Conservation (phyloP, 2,113 vertebrate species). For the Seriola rivoliana region DNA sequence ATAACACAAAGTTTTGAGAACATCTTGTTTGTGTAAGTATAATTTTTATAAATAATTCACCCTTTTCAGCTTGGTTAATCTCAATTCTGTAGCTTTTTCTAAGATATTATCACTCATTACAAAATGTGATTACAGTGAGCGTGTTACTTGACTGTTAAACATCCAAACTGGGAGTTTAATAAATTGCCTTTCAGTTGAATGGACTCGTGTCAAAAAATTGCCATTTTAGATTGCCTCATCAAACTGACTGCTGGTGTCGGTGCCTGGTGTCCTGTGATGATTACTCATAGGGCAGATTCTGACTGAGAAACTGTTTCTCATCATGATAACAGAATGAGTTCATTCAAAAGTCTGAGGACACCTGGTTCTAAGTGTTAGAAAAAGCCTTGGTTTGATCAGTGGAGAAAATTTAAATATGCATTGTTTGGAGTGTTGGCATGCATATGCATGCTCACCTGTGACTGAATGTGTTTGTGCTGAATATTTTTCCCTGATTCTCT, state of each 20-base stretch:
- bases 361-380: constrained; percentile 9
- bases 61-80: no score
- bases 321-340: constrained; percentile 81
- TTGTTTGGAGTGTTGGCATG: neutral
- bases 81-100: neutral
- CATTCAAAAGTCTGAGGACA: constrained; percentile 78
- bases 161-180: neutral
- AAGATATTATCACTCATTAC: neutral
- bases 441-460: neutral
- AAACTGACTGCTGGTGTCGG: constrained; percentile 30
- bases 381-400: neutral
- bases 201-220: constrained; percentile 8
- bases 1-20: no score
- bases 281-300: constrained; percentile 88
- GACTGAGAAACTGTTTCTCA: constrained; percentile 77
- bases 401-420: neutral
- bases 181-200: neutral
- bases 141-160: neutral
- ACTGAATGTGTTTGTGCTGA: neutral
- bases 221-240: constrained; percentile 8
- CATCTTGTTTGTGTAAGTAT: no score
- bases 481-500: constrained; percentile 1
- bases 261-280: constrained; percentile 81
- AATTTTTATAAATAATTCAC: no score
- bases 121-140: neutral